Evolutionary conservation across 2,113 vertebrate species (phyloP), one percentile per base, ranked within the genome.

Genomic region (Diphyllodes magnificus): DNA sequence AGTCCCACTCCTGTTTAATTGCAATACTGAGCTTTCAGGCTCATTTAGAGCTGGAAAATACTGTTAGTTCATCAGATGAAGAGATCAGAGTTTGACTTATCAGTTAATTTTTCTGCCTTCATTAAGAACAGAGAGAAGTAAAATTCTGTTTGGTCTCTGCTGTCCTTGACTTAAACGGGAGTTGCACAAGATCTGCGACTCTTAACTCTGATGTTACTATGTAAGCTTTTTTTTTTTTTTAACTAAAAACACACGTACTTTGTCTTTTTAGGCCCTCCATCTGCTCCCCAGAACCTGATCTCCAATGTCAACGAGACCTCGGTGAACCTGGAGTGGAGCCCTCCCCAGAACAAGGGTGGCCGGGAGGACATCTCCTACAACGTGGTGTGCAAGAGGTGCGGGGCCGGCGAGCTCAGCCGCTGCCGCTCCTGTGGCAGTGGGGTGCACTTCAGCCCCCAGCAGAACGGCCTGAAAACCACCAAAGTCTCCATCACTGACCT

Each of bases 291-390:
- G 79, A 98, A 99, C 96, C 98, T 99, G 95, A 99, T 99, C 96
- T 99, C 99, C 71, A 99, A 99, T 25, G 99, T 99, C 92, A 99
- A 99, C 0, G 99, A 99, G 98, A 99, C 99, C 1, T 99, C 99
- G 0, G 99, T 99, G 73, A 99, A 99, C 97, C 96, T 99, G 98
- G 99, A 99, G 90, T 99, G 99, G 99, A 99, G 98, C 70, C 73
- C 98, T 1, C 99, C 99, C 1, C 98, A 98, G 95, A 99, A 98
- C 96, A 98, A 97, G 1, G 99, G 99, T 3, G 99, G 99, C 21
- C 99, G 99, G 3, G 98, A 98, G 80, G 99, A 99, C 95, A 91
- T 99, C 82, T 98, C 98, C 35, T 99, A 99, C 97, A 99, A 99
- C 0, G 98, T 99, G 77, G 98, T 99, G 28, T 99, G 99, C 93